Evolutionary conservation across 1,140 invertebrate genomes (phyloP), one percentile per base, ranked within the genome.

Genomic region (Homalodisca vitripennis): DNA sequence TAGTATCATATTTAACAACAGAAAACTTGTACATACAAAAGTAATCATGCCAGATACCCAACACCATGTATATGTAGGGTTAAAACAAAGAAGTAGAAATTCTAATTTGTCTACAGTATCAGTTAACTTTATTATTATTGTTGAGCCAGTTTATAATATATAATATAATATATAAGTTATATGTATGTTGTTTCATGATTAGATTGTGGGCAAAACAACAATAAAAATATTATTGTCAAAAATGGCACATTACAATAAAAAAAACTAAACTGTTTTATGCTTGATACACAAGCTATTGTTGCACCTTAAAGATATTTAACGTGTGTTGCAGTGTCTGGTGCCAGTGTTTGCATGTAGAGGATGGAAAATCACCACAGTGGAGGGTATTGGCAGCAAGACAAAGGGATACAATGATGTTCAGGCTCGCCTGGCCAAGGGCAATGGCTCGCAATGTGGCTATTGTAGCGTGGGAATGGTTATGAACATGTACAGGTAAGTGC

Each of bases 391-490:
- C 0, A 78, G 76, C 70, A 75, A 73, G 20, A 69, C 72, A 31
- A 70, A 75, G 27, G 82, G 82, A 2, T 82, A 79, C 57, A 75
- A 79, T 70, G 69, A 71, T 14, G 73, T 80, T 10, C 75, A 78
- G 46, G 73, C 78, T 34, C 47, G 77, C 20, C 67, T 83, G 20
- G 79, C 79, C 0, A 70, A 77, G 14, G 73, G 74, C 31, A 76
- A 79, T 72, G 82, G 79, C 14, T 76, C 78, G 13, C 82, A 83
- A 71, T 83, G 82, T 72, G 82, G 82, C 10, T 83, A 75, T 70
- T 83, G 82, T 67, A 77, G 78, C n/a, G 80, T 82, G 3, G 82
- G 81, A 10, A 78, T 82, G 75, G 78, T 83, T 13, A 83, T 84
- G 82, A 77, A 72, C 31, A 82, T 82, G 77, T 77, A 82, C 74